Evolutionary conservation across 1,140 invertebrate genomes (phyloP).

Genomic region (Mylabris phalerata): DNA sequence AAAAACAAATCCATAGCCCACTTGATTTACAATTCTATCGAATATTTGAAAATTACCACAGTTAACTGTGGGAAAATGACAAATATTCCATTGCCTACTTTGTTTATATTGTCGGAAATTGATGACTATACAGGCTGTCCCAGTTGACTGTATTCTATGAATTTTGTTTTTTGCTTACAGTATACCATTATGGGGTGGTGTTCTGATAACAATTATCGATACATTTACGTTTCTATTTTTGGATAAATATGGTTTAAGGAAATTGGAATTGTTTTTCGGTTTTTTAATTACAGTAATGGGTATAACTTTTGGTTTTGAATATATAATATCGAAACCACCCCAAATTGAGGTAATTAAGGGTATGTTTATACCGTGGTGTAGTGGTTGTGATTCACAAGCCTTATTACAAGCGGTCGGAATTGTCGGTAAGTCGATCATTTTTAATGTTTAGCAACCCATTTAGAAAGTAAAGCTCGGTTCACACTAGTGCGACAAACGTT

Average conservation of each 20-base stretch:
- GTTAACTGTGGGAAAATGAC: too few species aligned
- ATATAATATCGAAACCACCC: slow-evolving; percentile 66
- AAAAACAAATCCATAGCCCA: too few species aligned
- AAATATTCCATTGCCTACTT: too few species aligned
- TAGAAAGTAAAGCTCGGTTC: background rate
- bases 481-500: background rate
- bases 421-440: slow-evolving; percentile 53
- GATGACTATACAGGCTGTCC: too few species aligned
- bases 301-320: slow-evolving; percentile 86
- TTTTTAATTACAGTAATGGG: slow-evolving; percentile 83
- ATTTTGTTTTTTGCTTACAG: slow-evolving; percentile 46
- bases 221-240: slow-evolving; percentile 90
- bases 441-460: background rate
- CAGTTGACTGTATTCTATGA: too few species aligned
- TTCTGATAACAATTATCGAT: slow-evolving; percentile 82
- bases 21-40: background rate
- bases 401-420: slow-evolving; percentile 81
- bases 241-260: slow-evolving; percentile 86
- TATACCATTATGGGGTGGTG: slow-evolving; percentile 79
- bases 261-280: slow-evolving; percentile 84
- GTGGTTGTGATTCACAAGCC: slow-evolving; percentile 60
- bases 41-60: too few species aligned
- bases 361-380: slow-evolving; percentile 79
- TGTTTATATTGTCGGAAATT: too few species aligned
- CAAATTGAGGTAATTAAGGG: slow-evolving; percentile 69